These are phyloP conservation scores for Ichneumoninae sp. DNA, from an alignment of 2,888 invertebrate species.

Conservation along the genomic window DNA sequence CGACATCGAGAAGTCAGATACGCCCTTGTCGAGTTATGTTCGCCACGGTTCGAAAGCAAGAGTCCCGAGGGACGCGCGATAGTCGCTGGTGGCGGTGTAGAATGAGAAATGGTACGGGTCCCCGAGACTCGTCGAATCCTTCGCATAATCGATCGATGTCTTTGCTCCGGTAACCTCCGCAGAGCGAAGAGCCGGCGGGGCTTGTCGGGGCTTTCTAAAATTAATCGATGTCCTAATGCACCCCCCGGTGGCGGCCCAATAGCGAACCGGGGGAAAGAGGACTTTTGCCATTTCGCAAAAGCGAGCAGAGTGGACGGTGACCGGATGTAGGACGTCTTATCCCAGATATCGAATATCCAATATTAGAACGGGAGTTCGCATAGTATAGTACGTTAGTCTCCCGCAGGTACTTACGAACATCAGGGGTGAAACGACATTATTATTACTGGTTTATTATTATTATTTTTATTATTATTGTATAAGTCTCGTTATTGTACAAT, in stretches of 20 bases:
- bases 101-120: constrained; percentile 11
- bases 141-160: constrained; percentile 60
- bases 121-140: constrained; percentile 50
- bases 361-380: background rate
- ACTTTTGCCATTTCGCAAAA: background rate
- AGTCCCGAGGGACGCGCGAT: constrained; percentile 26
- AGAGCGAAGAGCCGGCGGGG: constrained; percentile 28
- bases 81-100: background rate
- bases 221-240: constrained; percentile 60
- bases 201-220: constrained; percentile 48
- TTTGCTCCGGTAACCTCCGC: constrained; percentile 48
- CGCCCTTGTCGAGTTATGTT: constrained; percentile 31
- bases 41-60: constrained; percentile 32
- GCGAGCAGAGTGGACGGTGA: background rate
- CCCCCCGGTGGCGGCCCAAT: background rate
- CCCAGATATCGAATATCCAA: constrained; percentile 1
- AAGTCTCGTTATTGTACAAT: background rate
- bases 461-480: background rate
- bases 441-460: background rate
- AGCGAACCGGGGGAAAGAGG: background rate
- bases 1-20: constrained; percentile 3
- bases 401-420: background rate
- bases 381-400: background rate
- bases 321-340: constrained; percentile 14
- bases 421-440: background rate